Percentiles rank a stretch among this genome's conserved stretches.
phyloP scores from a whole-genome alignment of 2,888 invertebrate species.

The Nomada fabriciana region DNA sequence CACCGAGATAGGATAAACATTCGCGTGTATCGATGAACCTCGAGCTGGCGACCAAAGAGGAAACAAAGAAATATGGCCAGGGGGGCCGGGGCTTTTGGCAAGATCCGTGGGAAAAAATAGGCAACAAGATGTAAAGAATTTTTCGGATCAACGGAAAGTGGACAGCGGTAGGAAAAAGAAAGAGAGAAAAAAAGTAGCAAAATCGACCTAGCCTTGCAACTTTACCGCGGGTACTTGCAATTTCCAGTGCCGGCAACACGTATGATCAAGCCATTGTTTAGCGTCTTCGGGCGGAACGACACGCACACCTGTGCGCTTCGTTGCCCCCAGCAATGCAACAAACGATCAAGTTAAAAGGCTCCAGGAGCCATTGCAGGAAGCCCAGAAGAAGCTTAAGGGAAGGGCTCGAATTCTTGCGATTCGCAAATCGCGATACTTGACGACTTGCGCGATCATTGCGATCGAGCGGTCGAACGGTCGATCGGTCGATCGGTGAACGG shows the following conservation, averaged over 20 bases:
- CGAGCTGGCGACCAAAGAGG: no score
- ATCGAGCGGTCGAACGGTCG: background rate
- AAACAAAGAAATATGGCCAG: no score
- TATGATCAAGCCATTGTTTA: constrained; percentile 47
- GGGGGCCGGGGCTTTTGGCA: no score
- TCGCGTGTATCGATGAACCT: background rate
- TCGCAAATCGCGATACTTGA: no score
- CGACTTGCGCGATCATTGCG: background rate
- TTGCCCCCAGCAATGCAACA: background rate
- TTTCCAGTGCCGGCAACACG: constrained; percentile 23
- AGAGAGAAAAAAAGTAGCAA: background rate
- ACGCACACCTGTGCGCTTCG: constrained; percentile 30
- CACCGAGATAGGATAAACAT: background rate
- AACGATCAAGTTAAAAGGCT: background rate
- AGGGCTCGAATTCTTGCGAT: no score
- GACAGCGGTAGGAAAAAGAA: no score
- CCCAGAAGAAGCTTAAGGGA: no score
- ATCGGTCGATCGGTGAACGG: background rate
- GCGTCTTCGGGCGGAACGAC: constrained; percentile 45
- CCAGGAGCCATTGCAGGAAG: background rate
- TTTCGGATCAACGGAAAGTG: no score
- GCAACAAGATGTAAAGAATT: no score
- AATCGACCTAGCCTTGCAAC: background rate
- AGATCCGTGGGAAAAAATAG: no score
- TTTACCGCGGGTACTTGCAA: background rate